Evolutionary conservation across 2,888 invertebrate genomes (phyloP).

Genomic region (Dorcus hopei): DNA sequence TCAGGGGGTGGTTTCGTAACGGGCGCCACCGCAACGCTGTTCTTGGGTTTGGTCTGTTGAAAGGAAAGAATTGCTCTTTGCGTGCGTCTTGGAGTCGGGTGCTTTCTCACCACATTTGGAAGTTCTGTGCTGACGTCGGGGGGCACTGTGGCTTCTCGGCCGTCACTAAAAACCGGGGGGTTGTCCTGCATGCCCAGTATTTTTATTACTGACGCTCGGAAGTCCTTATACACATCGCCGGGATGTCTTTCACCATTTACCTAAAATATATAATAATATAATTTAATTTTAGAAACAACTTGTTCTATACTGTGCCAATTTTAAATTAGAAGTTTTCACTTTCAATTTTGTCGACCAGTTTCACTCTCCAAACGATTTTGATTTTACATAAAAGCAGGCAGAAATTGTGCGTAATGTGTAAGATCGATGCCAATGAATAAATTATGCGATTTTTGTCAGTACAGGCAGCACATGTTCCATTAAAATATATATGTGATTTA

Average conservation of each 20-base stretch:
- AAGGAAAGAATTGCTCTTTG: no score
- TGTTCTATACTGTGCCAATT: no score
- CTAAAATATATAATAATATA: conserved; percentile 48
- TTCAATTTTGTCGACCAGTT: no score
- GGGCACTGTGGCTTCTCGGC: conserved; percentile 59
- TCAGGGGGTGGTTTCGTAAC: not conserved
- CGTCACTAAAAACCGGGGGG: conserved; percentile 59
- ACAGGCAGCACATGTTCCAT: no score
- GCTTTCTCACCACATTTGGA: conserved; percentile 38
- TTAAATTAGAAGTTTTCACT: no score
- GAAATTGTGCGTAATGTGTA: no score
- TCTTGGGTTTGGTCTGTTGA: conserved; percentile 28
- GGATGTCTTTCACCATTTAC: conserved; percentile 86
- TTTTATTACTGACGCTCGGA: conserved; percentile 72
- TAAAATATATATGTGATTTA: no score
- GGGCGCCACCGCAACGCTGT: conserved; percentile 6
- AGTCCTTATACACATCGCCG: conserved; percentile 82
- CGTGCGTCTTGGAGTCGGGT: not conserved
- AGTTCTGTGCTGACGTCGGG: conserved; percentile 47
- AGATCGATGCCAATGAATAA: no score
- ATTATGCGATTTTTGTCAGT: no score
- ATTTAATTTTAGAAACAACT: no score
- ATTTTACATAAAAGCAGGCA: no score
- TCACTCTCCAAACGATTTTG: no score
- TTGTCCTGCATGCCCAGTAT: conserved; percentile 71